These are phyloP conservation scores for Neotoxoptera formosana DNA, from an alignment of 1,140 invertebrate genomes.

Conservation along the genomic window DNA sequence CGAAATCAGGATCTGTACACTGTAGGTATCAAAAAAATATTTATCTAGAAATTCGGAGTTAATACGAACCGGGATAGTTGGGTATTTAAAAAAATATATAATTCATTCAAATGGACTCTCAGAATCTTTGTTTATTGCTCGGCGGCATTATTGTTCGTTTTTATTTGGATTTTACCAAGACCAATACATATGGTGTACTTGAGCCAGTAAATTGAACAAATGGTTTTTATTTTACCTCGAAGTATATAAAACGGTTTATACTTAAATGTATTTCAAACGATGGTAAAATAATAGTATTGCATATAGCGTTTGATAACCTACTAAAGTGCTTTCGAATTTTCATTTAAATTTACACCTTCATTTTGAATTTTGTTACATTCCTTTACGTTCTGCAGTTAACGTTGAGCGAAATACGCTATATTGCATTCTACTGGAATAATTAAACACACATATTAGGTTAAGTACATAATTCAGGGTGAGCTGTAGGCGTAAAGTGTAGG, in stretches of 20 bases:
- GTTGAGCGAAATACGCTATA: background rate
- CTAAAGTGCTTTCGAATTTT: slow-evolving; percentile 18
- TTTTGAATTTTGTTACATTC: background rate
- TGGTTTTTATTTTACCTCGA: background rate
- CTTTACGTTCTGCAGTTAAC: background rate
- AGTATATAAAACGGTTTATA: background rate
- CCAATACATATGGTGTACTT: background rate
- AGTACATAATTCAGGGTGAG: background rate
- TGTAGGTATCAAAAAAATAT: background rate
- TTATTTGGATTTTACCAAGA: background rate
- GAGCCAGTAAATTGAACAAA: background rate
- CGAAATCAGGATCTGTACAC: background rate
- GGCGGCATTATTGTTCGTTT: background rate
- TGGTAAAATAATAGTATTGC: background rate
- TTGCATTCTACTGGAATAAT: background rate
- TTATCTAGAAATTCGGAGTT: background rate
- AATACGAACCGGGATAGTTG: background rate
- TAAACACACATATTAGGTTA: background rate
- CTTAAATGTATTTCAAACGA: background rate
- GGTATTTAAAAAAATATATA: background rate
- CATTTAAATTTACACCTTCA: slow-evolving; percentile 3
- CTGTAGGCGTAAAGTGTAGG: background rate
- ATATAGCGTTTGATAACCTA: background rate
- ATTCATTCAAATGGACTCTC: background rate
- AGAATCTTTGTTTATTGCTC: background rate